Base-by-base conservation (phyloP, 1,140 invertebrate species). In the Zaprionus ghesquierei region DNA sequence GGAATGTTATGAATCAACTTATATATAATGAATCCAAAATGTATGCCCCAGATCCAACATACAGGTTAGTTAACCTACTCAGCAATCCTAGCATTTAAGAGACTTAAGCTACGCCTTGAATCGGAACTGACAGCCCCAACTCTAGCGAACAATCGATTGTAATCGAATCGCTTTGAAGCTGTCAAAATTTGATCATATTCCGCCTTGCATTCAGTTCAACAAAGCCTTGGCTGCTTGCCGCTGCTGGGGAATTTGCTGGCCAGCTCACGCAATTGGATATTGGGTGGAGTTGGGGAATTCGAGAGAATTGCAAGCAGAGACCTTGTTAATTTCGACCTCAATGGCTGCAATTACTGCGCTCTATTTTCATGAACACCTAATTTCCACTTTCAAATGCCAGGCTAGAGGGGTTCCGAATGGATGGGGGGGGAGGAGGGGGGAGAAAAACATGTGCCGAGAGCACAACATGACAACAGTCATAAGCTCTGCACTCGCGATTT, bases 381-480 rank as follows among this genome's bases (percentile, higher is more conserved):
- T 74, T 62, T 69, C 51, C 65, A 31, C 23, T 62, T 55, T 60
- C n/a, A 62, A 69, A 31, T 23, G 31, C 22, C 13, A 55, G 15
- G 38, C 3, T 18, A 20, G 3, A 46, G 5, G 9, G 18, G 0
- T 2, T 13, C 0, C 12, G 33, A 0, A 1, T 1, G 33, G 12
- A 1, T 13, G n/a, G 1, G 35, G 12, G 3, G 2, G 2, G 6
- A 9, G 6, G 5, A 0, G 35, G 6, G 35, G 13, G 35, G 5
- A 15, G n/a, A 3, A 29, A 13, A 33, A 59, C 31, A 33, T 29
- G 29, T 1, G 12, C 20, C 10, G 8, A 13, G 18, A 22, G n/a
- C n/a, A 22, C 54, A 33, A 33, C 38, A 59, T 51, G 59, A 69
- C 38, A 53, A 89, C 79, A 86, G 75, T 87, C 68, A 87, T 86